Base-by-base conservation (phyloP, 2,888 invertebrate species). In the Pseudococcus jackbeardsleyi region DNA sequence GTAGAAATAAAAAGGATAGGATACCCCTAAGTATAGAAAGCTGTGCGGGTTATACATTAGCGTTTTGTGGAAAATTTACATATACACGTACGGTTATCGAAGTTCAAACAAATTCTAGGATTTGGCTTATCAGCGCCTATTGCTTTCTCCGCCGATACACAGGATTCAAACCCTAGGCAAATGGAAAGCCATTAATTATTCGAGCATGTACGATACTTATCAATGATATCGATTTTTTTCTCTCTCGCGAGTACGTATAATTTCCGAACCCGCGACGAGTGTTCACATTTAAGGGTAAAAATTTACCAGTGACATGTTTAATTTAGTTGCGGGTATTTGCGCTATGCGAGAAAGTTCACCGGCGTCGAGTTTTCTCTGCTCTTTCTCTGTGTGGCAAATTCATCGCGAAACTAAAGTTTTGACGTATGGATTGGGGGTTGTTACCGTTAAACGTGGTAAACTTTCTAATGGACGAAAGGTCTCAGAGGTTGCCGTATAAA, bases 381-480 rank as follows among this genome's bases (percentile, higher is more conserved):
- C 26, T 33, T 33, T 33, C 26, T 33, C 26, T 33, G 1, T 1
- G 26, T 33, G 26, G 15, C 33, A 72, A 72, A 33, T 72, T 72
- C 72, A 46, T 46, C 46, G 79, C 19, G 79, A 12, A 42, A 33
- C 19, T 22, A 82, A 46, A 33, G 15, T 72, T 72, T 82, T 46
- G 79, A 82, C 79, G 79, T 82, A 82, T 72, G 72, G 79, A 82
- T 82, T 82, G 54, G 79, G 77, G 88, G 79, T 48, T 77, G 77
- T 88, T 50, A 87, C 42, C 88, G 82, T 88, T 82, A 82, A 88
- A 79, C 39, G 82, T 46, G 54, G 79, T 88, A 77, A 82, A 82
- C 88, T 88, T 88, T 88, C 88, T 88, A 88, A 88, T 88, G 88
- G 88, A 88, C 79, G 82, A 88, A 88, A 88, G 88, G 88, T 88